Evolutionary conservation across 1,140 invertebrate species (phyloP), one percentile per base, ranked within the genome.

Genomic region (Ridgeia piscesae): DNA sequence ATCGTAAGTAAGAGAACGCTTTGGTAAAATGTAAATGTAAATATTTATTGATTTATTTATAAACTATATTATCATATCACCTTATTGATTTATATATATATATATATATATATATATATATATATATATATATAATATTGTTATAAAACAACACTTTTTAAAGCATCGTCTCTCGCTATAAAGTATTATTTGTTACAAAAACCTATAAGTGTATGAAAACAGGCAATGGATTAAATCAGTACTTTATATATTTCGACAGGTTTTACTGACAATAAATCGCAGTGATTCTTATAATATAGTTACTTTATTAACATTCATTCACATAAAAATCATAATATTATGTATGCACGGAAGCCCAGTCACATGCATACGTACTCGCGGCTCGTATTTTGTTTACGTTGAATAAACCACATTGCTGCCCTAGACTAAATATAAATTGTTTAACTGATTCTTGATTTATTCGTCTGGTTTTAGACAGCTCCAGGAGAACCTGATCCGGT

Each of bases 401-500:
- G 27, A 27, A 4, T 77, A 77, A 77, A 31, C 14, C 14, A 77
- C 58, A 21, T 42, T 77, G 58, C 58, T 77, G 58, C 58, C 58
- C 14, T 77, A 77, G 42, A 42, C 14, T 77, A 77, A 1, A 77
- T 17, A 4, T 31, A 77, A 21, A 77, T 77, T 77, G 58, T 77
- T 77, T 77, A 77, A 27, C 58, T 77, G 17, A 77, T 90, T 90
- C 35, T n/a, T 34, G n/a, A 90, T 34, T 21, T 90, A 33, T 33
- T 17, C 31, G 33, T 90, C 89, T 34, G 31, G 93, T 95, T 96
- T 34, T 94, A 97, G 97, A 92, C 96, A 97, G 94, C 96, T 98
- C 11, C 97, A 98, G 94, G 96, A 97, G 93, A 98, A 98, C 95
- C 94, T 98, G 50, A 97, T 98, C 93, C 95, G 97, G 48, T 97